Percentiles rank a stretch among this genome's conserved stretches.
These are phyloP conservation scores for Pseudopodoces humilis DNA, from an alignment of 2,113 vertebrate species.

Conservation along the genomic window DNA sequence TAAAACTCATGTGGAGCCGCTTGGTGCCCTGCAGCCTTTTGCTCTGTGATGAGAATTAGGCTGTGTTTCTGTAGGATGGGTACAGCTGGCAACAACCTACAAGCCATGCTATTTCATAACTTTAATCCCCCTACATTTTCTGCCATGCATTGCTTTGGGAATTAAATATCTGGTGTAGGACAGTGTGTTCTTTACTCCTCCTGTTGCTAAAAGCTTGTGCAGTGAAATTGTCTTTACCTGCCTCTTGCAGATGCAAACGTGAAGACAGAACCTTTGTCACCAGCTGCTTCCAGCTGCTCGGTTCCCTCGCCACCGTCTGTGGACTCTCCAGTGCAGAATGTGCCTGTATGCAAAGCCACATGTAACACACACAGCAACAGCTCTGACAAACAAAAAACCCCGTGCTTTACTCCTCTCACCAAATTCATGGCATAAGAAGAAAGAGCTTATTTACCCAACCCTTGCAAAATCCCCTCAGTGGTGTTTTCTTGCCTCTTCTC, in stretches of 20 bases:
- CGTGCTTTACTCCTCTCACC: background rate
- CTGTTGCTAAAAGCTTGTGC: background rate
- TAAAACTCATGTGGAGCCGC: accelerated
- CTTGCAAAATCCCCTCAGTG: background rate
- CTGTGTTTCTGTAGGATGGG: background rate
- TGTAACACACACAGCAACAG: background rate
- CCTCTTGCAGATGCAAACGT: conserved; percentile 77
- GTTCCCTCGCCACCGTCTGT: conserved; percentile 77
- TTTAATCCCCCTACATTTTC: background rate
- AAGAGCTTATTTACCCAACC: background rate
- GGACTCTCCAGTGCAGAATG: conserved; percentile 82
- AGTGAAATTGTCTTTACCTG: background rate
- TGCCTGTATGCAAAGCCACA: conserved; percentile 78
- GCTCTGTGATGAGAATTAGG: background rate
- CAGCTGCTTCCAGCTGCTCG: conserved; percentile 80
- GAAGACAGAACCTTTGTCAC: conserved; percentile 84
- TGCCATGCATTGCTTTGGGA: background rate
- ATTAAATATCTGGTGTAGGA: background rate
- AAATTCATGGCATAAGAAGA: background rate
- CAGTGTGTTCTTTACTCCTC: background rate
- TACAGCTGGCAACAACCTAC: background rate
- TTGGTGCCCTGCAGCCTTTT: background rate
- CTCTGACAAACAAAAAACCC: background rate
- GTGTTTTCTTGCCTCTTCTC: background rate
- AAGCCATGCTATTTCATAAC: background rate